Percentiles rank a stretch among this genome's conserved stretches.
These are phyloP conservation scores for Ips nitidus DNA, from an alignment of 1,140 invertebrate species.

Conservation along the genomic window DNA sequence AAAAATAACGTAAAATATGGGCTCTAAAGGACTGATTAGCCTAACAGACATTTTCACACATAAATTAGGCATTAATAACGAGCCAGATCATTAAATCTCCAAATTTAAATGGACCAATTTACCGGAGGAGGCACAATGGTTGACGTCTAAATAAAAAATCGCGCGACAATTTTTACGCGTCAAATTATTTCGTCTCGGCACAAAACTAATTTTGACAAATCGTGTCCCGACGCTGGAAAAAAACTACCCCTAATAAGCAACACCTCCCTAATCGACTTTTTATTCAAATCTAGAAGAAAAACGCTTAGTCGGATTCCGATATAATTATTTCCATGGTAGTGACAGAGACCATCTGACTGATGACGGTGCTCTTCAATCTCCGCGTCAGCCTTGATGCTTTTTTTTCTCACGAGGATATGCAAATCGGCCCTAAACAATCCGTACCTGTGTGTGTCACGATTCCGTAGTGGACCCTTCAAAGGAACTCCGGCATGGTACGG, in stretches of 20 bases:
- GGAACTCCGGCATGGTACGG: constrained; percentile 28
- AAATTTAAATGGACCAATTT: constrained; percentile 27
- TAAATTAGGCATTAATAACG: constrained; percentile 24
- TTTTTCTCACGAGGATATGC: constrained; percentile 39
- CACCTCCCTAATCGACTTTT: constrained; percentile 38
- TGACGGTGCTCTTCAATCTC: constrained; percentile 15
- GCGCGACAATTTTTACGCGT: constrained; percentile 29
- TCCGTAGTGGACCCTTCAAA: constrained; percentile 2
- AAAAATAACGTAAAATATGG: too few species aligned
- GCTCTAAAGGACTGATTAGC: too few species aligned
- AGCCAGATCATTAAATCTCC: constrained; percentile 19
- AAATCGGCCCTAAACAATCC: constrained; percentile 19
- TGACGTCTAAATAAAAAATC: constrained; percentile 14
- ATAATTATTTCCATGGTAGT: constrained; percentile 16
- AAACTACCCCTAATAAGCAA: constrained; percentile 23
- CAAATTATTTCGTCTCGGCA: constrained; percentile 38
- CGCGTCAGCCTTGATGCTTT: constrained; percentile 13
- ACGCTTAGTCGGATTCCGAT: constrained; percentile 14
- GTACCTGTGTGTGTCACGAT: constrained; percentile 5
- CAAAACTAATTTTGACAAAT: constrained; percentile 43
- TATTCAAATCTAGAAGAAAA: constrained; percentile 35
- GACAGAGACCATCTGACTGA: constrained; percentile 27
- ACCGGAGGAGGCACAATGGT: constrained; percentile 7
- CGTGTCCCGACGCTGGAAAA: constrained; percentile 20
- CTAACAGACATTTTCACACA: constrained; percentile 20